Conservation (phyloP, 2,113 vertebrate genomes). For the Gavia stellata region DNA sequence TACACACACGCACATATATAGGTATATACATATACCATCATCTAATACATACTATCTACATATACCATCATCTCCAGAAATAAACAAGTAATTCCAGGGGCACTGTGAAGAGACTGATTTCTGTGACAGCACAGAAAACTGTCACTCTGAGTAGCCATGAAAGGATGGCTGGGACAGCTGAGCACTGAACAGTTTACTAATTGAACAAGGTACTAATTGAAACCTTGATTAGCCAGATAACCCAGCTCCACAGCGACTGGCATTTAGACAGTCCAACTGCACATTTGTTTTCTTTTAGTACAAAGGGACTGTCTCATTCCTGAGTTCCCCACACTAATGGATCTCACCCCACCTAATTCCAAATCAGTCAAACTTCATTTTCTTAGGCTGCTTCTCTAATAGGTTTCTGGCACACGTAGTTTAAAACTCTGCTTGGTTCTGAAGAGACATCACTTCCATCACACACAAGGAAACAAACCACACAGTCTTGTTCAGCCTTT, state of each 20-base stretch:
- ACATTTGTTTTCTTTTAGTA: neutral
- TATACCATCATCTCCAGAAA: neutral
- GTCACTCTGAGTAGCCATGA: neutral
- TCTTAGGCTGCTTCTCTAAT: rapidly evolving
- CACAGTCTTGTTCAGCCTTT: neutral
- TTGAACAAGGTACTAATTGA: neutral
- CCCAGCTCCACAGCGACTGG: neutral
- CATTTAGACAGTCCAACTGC: neutral
- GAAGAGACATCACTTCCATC: neutral
- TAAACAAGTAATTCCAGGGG: neutral
- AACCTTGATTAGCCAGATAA: neutral
- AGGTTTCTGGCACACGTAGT: neutral
- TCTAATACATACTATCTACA: neutral
- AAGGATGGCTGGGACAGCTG: neutral
- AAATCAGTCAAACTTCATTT: neutral
- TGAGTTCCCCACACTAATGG: rapidly evolving
- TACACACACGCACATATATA: rapidly evolving
- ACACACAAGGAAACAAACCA: rapidly evolving
- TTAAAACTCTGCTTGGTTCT: neutral
- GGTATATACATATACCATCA: rapidly evolving
- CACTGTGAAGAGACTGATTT: rapidly evolving
- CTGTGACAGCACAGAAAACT: neutral
- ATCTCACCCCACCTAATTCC: neutral
- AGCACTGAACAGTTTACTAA: neutral
- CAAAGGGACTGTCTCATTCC: neutral